Evolutionary conservation across 2,797 vertebrate species (phyloP).

Genomic region (Lacerta bilineata): DNA sequence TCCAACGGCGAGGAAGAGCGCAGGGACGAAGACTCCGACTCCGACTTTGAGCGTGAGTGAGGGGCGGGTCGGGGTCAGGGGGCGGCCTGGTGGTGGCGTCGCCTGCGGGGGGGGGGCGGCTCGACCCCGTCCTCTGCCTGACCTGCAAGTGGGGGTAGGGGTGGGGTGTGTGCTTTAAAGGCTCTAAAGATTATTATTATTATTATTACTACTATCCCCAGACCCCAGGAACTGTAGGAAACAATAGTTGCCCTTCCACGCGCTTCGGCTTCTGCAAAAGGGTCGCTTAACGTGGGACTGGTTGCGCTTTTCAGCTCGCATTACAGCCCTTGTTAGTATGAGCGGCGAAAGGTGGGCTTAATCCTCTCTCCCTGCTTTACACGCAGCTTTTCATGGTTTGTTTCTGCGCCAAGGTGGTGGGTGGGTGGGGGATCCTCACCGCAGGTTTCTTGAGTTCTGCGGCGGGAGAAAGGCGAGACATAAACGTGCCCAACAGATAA

Average conservation of each 20-base stretch:
- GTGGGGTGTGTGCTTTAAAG: background rate
- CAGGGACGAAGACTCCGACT: constrained; percentile 83
- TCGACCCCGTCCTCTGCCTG: background rate
- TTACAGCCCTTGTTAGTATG: too few species aligned
- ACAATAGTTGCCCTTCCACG: background rate
- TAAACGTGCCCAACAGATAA: background rate
- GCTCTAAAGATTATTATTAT: background rate
- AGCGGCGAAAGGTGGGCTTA: background rate
- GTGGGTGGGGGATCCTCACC: background rate
- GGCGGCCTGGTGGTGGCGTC: background rate
- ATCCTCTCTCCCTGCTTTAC: background rate
- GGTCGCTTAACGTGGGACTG: too few species aligned
- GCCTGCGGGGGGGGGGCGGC: background rate
- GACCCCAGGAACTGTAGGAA: background rate
- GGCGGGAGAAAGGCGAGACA: background rate
- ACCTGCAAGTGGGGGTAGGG: background rate
- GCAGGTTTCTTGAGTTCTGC: background rate
- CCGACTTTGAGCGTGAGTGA: constrained; percentile 91
- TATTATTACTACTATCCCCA: background rate
- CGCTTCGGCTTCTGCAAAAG: background rate
- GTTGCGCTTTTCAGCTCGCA: background rate
- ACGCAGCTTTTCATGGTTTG: background rate
- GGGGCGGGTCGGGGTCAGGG: background rate
- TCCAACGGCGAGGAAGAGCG: constrained; percentile 85
- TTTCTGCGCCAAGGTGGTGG: too few species aligned